These are phyloP conservation scores for Amphipyra berbera DNA, from an alignment of 2,888 invertebrate species.

Conservation along the genomic window DNA sequence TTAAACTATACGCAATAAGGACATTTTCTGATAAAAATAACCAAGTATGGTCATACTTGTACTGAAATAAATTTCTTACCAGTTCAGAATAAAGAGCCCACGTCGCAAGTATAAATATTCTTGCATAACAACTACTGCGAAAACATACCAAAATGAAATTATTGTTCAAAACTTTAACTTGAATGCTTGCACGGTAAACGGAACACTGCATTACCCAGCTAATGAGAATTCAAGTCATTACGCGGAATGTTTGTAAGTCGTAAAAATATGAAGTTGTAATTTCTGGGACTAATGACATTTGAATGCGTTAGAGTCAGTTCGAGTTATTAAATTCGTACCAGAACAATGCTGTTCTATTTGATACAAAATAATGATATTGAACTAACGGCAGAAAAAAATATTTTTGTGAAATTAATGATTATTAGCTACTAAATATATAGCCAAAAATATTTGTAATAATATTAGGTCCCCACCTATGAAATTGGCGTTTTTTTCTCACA, in stretches of 20 bases:
- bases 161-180: conserved; percentile 27
- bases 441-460: too few relatives aligned
- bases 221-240: conserved; percentile 25
- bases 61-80: neutral
- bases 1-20: too few relatives aligned
- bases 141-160: conserved; percentile 28
- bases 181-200: conserved; percentile 25
- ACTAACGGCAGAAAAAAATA: too few relatives aligned
- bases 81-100: neutral
- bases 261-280: conserved; percentile 17
- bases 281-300: conserved; percentile 16
- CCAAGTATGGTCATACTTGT: neutral
- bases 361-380: too few relatives aligned
- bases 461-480: too few relatives aligned
- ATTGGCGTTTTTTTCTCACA: too few relatives aligned
- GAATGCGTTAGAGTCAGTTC: conserved; percentile 4
- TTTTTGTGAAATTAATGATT: too few relatives aligned
- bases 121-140: conserved; percentile 20
- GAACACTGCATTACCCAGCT: conserved; percentile 1
- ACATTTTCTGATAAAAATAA: neutral
- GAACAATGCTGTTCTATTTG: neutral
- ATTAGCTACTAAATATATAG: too few relatives aligned
- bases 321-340: neutral
- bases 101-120: conserved; percentile 20
- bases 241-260: conserved; percentile 17